Evolutionary conservation across 2,797 vertebrate genomes (phyloP), one percentile per base, ranked within the genome.

Genomic region (Sparidentex hasta): DNA sequence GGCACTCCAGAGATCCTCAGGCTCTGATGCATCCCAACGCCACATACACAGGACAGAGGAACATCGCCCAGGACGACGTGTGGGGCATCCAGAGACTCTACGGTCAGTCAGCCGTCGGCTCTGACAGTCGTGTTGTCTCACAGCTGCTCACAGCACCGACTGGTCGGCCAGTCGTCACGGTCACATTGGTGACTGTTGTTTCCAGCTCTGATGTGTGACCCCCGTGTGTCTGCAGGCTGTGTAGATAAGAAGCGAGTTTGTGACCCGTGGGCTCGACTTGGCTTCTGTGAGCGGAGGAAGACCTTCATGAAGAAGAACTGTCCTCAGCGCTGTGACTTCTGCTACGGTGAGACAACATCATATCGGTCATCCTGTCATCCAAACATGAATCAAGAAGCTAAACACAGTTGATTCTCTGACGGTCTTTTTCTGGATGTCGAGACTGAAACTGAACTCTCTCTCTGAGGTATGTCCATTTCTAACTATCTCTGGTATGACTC

Each of bases 11-110:
- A 70, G 93, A 96, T 63, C 92, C 93, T 1, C 67, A 82, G 51
- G 94, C 96, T 7, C 90, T 97, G 61, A 97, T 97, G 96, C 96
- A 97, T 65, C 96, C 96, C 48, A 96, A 96, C 11, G 96, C 96
- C 87, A 97, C 96, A 0, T 95, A 95, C 90, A 96, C 96, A 0
- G 94, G 96, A 6, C 96, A 96, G 83, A 92, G 96, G 70, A 92
- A 91, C 82, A 82, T 96, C 2, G 90, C 90, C n/a, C 95, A 94
- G 88, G 96, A 97, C 3, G 96, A 97, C 65, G 86, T 96, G 65
- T 94, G 95, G 94, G 96, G 95, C 58, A 96, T 97, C 85, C 96
- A 95, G 87, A 90, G 94, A 7, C 95, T 97, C 46, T 97, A 97
- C 1, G 96, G 96, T 44, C 29, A 33, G 29, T 33, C 29, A 33